Evolutionary conservation across 2,797 vertebrate genomes (phyloP), one percentile per base, ranked within the genome.

Genomic region (Myotis findleyi): DNA sequence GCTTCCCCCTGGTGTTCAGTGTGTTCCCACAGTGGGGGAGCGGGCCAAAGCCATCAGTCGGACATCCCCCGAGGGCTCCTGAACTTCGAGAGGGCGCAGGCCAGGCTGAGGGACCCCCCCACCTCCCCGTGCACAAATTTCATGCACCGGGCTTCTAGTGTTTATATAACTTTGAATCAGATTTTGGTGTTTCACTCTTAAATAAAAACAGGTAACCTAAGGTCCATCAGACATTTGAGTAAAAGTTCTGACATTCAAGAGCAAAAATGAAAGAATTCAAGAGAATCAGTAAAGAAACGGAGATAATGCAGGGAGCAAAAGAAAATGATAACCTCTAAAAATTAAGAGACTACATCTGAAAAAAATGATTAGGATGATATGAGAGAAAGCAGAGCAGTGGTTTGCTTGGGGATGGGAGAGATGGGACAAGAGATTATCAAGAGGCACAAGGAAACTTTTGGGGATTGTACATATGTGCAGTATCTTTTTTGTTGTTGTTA

Each of bases 201-300:
- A 87, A 85, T 71, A 88, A 76, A 80, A 91, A 36, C 30, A 91
- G 27, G 68, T 47, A 89, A 90, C 6, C 13, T 69, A 89, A 73
- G 27, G 55, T 69, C 57, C 38, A 53, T 16, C 33, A 76, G 47
- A 89, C 21, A 95, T 51, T 69, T 95, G 23, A 86, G 66, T 89
- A 83, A 68, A 90, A 51, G 88, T 55, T 75, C 64, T 71, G 91
- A 89, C 14, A 44, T 75, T 80, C 72, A 80, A 89, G n/a, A 94
- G 20, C 10, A 89, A 81, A 93, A 75, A 79, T 68, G 8, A 94
- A 89, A 49, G 30, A 41, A 94, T 92, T 94, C 57, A 86, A 91
- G 53, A 86, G 57, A 71, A 47, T 77, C 5, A 47, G 27, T 77
- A 77, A 72, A 62, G 57, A 92, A 72, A 72, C 13, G 23, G 68